Evolutionary conservation across 2,888 invertebrate genomes (phyloP).

Genomic region (Andrena flavipes): DNA sequence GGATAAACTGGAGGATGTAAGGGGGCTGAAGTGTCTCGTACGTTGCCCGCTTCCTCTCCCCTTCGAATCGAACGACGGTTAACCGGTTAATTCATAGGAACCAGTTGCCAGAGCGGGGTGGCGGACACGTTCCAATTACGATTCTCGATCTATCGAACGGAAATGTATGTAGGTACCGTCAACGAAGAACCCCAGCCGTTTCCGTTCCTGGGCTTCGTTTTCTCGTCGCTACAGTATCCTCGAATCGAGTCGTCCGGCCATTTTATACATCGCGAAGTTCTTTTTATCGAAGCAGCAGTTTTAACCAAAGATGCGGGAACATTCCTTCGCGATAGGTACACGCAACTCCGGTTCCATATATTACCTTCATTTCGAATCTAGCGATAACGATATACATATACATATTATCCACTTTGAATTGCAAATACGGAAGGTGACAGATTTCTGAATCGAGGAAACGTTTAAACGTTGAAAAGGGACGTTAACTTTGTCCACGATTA

Average conservation of each 20-base stretch:
- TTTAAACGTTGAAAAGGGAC: background rate
- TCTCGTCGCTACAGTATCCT: background rate
- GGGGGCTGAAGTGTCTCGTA: conserved; percentile 9
- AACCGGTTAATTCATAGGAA: conserved; percentile 68
- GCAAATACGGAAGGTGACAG: background rate
- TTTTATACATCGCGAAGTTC: background rate
- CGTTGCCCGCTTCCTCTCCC: background rate
- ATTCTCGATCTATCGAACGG: background rate
- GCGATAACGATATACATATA: background rate
- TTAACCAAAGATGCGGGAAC: background rate
- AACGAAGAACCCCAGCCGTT: background rate
- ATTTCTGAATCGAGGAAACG: background rate
- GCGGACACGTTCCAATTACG: conserved; percentile 22
- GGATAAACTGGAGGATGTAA: conserved; percentile 36
- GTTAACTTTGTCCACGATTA: conserved; percentile 2
- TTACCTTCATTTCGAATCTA: background rate
- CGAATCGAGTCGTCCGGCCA: background rate
- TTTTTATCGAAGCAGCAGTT: background rate
- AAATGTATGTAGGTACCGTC: conserved; percentile 11
- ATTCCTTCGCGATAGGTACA: background rate
- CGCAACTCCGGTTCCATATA: background rate
- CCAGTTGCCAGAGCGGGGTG: conserved; percentile 33
- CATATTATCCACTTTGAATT: background rate
- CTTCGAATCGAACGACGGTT: conserved; percentile 36
- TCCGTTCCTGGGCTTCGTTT: background rate